Conservation (phyloP, 2,888 invertebrate species). For the Anthophora plumipes region DNA sequence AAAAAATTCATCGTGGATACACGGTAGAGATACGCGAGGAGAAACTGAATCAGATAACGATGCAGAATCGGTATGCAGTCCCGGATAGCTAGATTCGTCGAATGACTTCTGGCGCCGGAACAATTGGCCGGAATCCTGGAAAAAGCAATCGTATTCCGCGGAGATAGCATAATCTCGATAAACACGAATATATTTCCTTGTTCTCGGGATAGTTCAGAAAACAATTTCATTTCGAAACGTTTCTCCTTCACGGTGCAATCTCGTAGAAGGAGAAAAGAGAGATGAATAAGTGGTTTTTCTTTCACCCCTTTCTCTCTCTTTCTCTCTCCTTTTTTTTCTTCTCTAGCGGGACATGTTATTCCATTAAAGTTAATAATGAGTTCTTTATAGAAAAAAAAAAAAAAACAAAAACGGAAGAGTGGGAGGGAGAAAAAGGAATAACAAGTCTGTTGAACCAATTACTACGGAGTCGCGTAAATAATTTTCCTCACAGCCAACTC, state of each 20-base stretch:
- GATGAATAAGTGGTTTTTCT: background rate
- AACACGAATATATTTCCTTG: conserved; percentile 34
- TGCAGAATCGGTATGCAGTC: conserved; percentile 8
- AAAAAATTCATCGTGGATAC: background rate
- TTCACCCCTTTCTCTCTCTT: no score
- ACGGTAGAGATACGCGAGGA: conserved; percentile 7
- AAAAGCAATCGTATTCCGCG: conserved; percentile 28
- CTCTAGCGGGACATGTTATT: conserved; percentile 5
- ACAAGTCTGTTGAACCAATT: conserved; percentile 11
- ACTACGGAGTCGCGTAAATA: conserved; percentile 1
- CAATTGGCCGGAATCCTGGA: conserved; percentile 41
- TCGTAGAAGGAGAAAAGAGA: no score
- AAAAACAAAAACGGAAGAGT: no score
- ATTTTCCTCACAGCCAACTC: conserved; percentile 8
- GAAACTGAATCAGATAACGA: conserved; percentile 33
- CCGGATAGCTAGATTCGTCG: conserved; percentile 20
- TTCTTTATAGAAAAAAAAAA: background rate
- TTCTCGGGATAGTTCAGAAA: conserved; percentile 8
- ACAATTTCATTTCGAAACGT: conserved; percentile 8
- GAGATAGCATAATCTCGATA: conserved; percentile 35
- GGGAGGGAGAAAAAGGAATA: background rate
- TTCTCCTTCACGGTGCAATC: background rate
- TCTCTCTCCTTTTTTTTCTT: no score
- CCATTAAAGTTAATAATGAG: conserved; percentile 3
- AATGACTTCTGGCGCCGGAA: conserved; percentile 48